Conservation (phyloP, 2,888 invertebrate species). For the Arenicola marina region DNA sequence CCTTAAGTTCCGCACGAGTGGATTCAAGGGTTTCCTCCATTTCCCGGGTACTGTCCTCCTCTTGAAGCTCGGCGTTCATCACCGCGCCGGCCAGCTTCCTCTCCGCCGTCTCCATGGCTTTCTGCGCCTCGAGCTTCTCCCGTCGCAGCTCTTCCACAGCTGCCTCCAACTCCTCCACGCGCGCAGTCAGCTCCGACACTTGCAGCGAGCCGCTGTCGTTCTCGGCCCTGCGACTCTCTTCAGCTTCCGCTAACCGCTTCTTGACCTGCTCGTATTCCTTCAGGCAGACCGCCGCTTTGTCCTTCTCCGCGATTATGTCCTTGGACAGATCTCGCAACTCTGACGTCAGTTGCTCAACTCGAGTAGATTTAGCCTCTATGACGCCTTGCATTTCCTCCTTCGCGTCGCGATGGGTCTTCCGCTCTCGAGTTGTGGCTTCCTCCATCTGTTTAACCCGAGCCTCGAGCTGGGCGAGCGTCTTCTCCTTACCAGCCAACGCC, state of each 20-base stretch:
- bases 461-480: no score
- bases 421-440: neutral
- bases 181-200: no score
- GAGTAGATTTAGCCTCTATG: conserved; percentile 10
- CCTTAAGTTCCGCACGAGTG: no score
- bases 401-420: conserved; percentile 9
- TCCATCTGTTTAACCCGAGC: conserved; percentile 11
- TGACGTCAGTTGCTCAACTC: conserved; percentile 12
- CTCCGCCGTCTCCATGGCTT: neutral
- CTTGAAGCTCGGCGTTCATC: no score
- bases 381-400: conserved; percentile 9
- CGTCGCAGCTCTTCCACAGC: conserved; percentile 2
- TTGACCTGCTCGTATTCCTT: neutral
- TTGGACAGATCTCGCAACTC: neutral
- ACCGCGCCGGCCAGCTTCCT: conserved; percentile 21
- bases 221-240: no score
- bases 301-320: neutral
- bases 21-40: no score
- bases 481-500: no score
- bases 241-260: neutral
- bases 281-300: neutral
- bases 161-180: conserved; percentile 2
- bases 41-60: no score
- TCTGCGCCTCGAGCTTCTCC: neutral
- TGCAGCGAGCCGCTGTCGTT: no score